Percentiles rank a stretch among this genome's conserved stretches.
phyloP scores from a whole-genome alignment of 2,113 vertebrate genomes.

The Eubucco bourcierii region DNA sequence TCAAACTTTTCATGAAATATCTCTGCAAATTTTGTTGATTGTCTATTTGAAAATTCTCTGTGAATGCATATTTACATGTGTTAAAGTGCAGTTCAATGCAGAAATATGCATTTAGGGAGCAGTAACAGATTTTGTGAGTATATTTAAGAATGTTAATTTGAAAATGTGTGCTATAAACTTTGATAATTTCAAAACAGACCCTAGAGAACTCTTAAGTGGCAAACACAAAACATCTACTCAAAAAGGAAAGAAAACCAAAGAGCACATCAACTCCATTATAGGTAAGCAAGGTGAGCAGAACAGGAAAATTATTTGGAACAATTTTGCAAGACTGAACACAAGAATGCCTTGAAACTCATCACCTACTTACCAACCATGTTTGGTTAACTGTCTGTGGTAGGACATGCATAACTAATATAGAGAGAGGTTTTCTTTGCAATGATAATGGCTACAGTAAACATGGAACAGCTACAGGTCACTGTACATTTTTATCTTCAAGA shows the following conservation, averaged over 20 bases:
- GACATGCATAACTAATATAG: neutral
- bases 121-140: constrained; percentile 47
- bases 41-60: constrained; percentile 22
- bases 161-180: constrained; percentile 55
- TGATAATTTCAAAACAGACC: constrained; percentile 35
- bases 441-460: neutral
- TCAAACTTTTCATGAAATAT: neutral
- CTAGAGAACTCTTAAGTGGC: constrained; percentile 16
- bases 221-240: constrained; percentile 33
- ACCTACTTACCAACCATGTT: accelerated
- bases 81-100: constrained; percentile 5
- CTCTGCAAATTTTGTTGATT: neutral
- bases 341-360: neutral
- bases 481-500: neutral
- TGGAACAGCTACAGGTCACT: neutral
- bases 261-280: neutral
- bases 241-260: constrained; percentile 38
- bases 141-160: constrained; percentile 62
- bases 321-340: neutral
- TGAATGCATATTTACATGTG: constrained; percentile 9
- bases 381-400: neutral
- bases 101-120: constrained; percentile 37
- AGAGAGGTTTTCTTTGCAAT: neutral
- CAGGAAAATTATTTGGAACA: neutral
- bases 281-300: neutral